These are phyloP conservation scores for Zosterops lateralis DNA, from an alignment of 2,113 vertebrate species.

Conservation along the genomic window DNA sequence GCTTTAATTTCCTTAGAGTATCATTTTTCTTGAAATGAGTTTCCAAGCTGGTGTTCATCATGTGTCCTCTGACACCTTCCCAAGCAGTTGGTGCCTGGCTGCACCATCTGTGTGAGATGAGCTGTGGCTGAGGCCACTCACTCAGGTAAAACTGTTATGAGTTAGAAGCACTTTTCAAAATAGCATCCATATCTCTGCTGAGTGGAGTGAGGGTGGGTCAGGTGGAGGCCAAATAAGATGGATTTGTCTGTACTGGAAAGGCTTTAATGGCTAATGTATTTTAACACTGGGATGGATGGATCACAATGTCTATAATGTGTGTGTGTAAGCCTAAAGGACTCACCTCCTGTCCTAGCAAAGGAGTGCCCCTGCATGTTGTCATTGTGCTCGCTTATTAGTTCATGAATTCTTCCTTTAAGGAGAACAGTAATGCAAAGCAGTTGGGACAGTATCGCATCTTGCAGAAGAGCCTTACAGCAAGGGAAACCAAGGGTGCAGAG, in stretches of 20 bases:
- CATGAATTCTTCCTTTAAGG: neutral
- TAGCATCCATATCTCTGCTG: neutral
- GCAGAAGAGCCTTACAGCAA: neutral
- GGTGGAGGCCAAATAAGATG: neutral
- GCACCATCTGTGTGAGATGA: neutral
- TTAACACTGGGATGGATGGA: neutral
- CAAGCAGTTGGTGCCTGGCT: neutral
- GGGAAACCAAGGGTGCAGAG: neutral
- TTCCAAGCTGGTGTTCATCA: neutral
- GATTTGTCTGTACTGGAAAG: neutral
- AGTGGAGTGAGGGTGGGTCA: neutral
- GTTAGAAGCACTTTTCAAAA: neutral
- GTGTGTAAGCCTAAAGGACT: neutral
- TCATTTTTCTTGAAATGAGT: neutral
- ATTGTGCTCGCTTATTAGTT: rapidly evolving
- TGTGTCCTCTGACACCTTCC: neutral
- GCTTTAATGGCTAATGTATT: neutral
- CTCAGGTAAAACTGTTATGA: neutral
- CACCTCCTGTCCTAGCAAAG: rapidly evolving
- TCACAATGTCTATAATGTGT: neutral
- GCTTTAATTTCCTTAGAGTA: neutral
- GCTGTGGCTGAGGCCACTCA: neutral
- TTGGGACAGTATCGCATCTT: neutral
- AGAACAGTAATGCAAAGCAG: neutral
- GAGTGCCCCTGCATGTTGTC: rapidly evolving